Conservation (phyloP, 2,888 invertebrate species). For the Piscicola geometra region DNA sequence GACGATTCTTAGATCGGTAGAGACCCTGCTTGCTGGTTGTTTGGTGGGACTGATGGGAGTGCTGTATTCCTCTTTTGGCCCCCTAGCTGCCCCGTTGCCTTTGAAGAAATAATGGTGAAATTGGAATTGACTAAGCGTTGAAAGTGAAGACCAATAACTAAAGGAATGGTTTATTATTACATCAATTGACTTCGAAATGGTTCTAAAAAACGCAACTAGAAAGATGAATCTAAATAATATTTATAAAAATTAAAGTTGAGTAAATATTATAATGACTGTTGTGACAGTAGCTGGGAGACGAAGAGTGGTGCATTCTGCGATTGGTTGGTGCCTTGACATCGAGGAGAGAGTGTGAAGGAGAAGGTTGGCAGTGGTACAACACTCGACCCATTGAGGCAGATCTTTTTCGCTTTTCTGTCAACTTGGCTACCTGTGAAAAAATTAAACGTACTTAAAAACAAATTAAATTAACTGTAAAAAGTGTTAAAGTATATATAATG, state of each 20-base stretch:
- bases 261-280: background rate
- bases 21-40: background rate
- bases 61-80: too few relatives aligned
- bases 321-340: background rate
- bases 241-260: background rate
- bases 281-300: background rate
- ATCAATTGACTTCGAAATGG: too few relatives aligned
- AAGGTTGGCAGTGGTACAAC: background rate
- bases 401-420: background rate
- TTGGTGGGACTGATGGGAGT: conserved; percentile 13
- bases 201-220: too few relatives aligned
- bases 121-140: too few relatives aligned
- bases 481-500: background rate
- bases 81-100: background rate
- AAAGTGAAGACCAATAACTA: too few relatives aligned
- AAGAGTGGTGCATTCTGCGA: conserved; percentile 4
- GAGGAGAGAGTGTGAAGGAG: background rate
- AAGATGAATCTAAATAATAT: background rate
- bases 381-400: background rate
- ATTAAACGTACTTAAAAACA: too few relatives aligned
- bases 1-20: background rate
- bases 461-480: too few relatives aligned
- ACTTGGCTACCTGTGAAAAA: too few relatives aligned
- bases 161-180: too few relatives aligned
- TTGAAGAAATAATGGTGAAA: too few relatives aligned